Conservation (phyloP, 1,140 invertebrate species). For the Aphelenchoides besseyi region DNA sequence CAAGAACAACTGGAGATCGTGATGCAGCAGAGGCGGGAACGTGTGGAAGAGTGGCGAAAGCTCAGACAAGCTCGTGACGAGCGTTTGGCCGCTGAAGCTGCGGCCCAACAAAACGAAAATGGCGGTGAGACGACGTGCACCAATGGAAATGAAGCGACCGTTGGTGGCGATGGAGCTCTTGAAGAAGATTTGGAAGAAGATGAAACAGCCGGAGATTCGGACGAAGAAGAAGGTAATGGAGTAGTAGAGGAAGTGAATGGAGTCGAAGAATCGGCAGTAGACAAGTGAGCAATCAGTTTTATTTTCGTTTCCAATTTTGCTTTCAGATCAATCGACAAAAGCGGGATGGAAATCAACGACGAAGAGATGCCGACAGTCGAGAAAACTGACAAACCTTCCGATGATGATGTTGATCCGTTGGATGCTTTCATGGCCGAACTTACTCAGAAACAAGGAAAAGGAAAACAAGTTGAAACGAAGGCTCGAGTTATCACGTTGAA, state of each 20-base stretch:
- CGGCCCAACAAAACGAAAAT: constrained; percentile 22
- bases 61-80: constrained; percentile 71
- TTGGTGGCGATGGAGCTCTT: not conserved
- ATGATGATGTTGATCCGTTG: constrained; percentile 83
- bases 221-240: constrained; percentile 62
- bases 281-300: constrained; percentile 64
- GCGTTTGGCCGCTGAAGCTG: constrained; percentile 27
- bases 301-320: constrained; percentile 31
- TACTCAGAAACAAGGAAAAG: constrained; percentile 26
- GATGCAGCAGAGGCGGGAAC: constrained; percentile 90
- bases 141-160: constrained; percentile 22
- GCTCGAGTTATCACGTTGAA: constrained; percentile 46
- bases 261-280: constrained; percentile 71
- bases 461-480: not conserved
- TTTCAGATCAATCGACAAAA: constrained; percentile 19
- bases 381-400: too few species aligned
- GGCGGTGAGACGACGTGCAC: constrained; percentile 51
- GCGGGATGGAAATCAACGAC: constrained; percentile 2
- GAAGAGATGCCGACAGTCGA: constrained; percentile 40
- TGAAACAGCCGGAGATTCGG: constrained; percentile 56
- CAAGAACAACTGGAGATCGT: constrained; percentile 75
- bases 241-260: constrained; percentile 50
- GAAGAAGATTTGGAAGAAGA: constrained; percentile 39
- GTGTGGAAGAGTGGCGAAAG: constrained; percentile 84
- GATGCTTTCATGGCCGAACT: constrained; percentile 89